Evolutionary conservation across 2,797 vertebrate genomes (phyloP), one percentile per base, ranked within the genome.

Genomic region (Myotis vivesi): DNA sequence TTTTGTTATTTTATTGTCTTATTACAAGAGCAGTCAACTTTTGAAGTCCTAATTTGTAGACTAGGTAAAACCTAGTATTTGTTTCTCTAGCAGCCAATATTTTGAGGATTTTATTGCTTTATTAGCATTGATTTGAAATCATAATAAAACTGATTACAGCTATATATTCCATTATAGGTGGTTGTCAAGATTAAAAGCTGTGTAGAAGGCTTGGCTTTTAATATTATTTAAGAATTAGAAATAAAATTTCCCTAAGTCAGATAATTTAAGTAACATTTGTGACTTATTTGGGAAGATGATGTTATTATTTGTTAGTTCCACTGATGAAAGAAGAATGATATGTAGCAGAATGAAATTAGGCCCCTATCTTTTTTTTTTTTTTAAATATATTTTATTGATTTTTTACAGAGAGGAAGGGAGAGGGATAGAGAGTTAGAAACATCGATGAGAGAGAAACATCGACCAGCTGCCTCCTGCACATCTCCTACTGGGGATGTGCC

Each of bases 51-150:
- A 62, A 68, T 85, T 88, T 90, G 38, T 87, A 86, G 49, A 66
- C 28, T n/a, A 49, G 15, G 77, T 85, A 62, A 86, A 89, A 89
- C 30, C n/a, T 87, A 72, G 15, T 84, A 73, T 68, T 69, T 92
- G 25, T 79, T 57, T 44, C 15, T 73, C n/a, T 90, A 89, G 16
- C 36, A 87, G 41, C 36, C 64, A 96, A 19, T 72, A 59, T 68
- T 87, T 92, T 73, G 25, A 79, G 22, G 6, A 16, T 84, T 84
- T 93, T 84, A 66, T 91, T 84, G 20, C 51, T 91, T 91, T 41
- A 12, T 75, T 88, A 81, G n/a, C 51, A 89, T 81, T 81, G 30
- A 88, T 85, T 75, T 88, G 22, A 88, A 93, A 95, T 90, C 46
- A n/a, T 81, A 75, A 88, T 91, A 77, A 90, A 93, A 75, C 44